phyloP scores from a whole-genome alignment of 2,797 vertebrate genomes.

The Sternotherus odoratus region DNA sequence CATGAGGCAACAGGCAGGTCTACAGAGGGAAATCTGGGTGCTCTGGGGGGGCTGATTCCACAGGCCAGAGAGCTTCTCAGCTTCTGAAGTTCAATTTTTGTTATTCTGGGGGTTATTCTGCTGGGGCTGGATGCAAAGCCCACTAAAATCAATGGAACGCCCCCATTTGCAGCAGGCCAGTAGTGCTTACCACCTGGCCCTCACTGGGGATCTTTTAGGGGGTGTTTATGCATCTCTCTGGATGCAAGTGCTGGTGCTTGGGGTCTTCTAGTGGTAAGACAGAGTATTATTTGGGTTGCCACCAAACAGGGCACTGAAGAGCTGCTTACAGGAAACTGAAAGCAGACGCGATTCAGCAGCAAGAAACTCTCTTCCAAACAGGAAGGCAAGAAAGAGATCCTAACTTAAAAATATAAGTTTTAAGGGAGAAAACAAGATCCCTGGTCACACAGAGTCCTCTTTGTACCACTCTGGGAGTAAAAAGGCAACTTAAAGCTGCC shows the following conservation, averaged over 20 bases:
- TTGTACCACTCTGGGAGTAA: background rate
- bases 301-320: background rate
- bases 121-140: background rate
- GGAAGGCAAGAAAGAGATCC: background rate
- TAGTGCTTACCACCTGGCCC: background rate
- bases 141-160: background rate
- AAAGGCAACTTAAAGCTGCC: background rate
- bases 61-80: background rate
- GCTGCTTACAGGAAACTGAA: background rate
- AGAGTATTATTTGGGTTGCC: background rate
- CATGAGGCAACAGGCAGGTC: too few relatives aligned
- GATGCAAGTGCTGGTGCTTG: too few relatives aligned
- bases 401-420: background rate
- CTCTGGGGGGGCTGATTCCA: background rate
- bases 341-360: background rate
- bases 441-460: background rate
- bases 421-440: background rate
- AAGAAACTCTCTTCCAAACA: background rate
- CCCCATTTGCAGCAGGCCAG: background rate
- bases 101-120: background rate
- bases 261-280: background rate
- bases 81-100: background rate
- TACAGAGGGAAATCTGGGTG: background rate
- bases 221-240: background rate
- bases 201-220: background rate